These are phyloP conservation scores for Trichechus manatus DNA, from an alignment of 2,113 vertebrate genomes.

Conservation along the genomic window DNA sequence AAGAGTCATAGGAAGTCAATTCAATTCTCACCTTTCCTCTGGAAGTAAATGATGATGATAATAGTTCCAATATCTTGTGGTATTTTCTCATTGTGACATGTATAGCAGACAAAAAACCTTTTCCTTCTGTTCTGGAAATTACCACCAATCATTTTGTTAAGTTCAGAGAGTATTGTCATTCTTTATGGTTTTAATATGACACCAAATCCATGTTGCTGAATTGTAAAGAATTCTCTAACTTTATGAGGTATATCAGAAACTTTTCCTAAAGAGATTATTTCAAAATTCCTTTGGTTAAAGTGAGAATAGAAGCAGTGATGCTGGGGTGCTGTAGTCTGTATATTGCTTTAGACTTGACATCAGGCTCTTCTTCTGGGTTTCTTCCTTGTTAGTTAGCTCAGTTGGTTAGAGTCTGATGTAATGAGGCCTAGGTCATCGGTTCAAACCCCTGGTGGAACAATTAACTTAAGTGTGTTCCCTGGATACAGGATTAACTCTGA, in stretches of 20 bases:
- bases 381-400: conserved; percentile 42
- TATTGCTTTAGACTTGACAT: neutral
- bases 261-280: neutral
- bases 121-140: conserved; percentile 32
- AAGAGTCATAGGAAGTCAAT: neutral
- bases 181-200: neutral
- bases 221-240: neutral
- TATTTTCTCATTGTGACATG: conserved; percentile 10
- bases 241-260: neutral
- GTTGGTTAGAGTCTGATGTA: conserved; percentile 43
- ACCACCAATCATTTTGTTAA: neutral
- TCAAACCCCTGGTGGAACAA: conserved; percentile 53
- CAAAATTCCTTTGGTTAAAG: neutral
- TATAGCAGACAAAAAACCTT: neutral
- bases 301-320: neutral
- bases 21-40: neutral
- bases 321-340: neutral
- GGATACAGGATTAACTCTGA: conserved; percentile 23
- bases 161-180: neutral
- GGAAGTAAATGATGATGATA: neutral
- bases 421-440: neutral
- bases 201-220: neutral
- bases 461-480: conserved; percentile 49
- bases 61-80: neutral
- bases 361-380: neutral